Base-by-base conservation (phyloP, 2,797 vertebrate genomes). In the Micropoecilia bifurca region DNA sequence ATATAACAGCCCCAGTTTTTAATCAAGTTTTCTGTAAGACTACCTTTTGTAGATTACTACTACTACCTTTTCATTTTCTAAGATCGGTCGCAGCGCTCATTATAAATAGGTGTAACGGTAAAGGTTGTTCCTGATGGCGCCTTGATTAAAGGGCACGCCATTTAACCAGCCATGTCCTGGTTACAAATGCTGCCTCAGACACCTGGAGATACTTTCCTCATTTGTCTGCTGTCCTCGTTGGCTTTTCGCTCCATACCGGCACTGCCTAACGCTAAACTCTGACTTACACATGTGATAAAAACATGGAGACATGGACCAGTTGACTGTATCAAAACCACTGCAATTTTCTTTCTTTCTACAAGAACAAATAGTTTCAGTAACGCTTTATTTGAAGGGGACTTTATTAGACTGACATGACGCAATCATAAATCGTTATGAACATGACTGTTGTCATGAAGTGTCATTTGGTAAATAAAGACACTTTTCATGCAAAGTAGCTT, bases 111-210 rank as follows among this genome's bases (percentile, higher is more conserved):
- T 78, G 4, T 75, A 25, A 87, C 82, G 47, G 78, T 85, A 86
- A 87, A 80, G 81, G 71, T 84, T 82, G 53, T 85, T 80, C 74
- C 73, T 83, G 77, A 80, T 81, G 79, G 85, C 74, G 80, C 55
- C 76, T 79, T 89, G 84, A 91, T 90, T 84, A 89, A 91, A 88
- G 78, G 86, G 71, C 75, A 84, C 74, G 85, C 71, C 85, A 86
- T 88, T 91, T 89, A 69, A 83, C 69, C 61, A 73, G 47, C 16
- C 0, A 72, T 77, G 77, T 87, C 72, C 73, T 72, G 74, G 77
- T 80, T 88, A 84, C 81, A 85, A 82, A 87, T 83, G 28, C 79
- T 83, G 77, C 73, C 68, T 72, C 41, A 57, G 83, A 88, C 83
- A 79, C 84, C 88, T 77, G 74, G 83, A 14, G 55, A 82, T 76